phyloP scores from a whole-genome alignment of 2,888 invertebrate genomes.

The Aphidoletes aphidimyza region DNA sequence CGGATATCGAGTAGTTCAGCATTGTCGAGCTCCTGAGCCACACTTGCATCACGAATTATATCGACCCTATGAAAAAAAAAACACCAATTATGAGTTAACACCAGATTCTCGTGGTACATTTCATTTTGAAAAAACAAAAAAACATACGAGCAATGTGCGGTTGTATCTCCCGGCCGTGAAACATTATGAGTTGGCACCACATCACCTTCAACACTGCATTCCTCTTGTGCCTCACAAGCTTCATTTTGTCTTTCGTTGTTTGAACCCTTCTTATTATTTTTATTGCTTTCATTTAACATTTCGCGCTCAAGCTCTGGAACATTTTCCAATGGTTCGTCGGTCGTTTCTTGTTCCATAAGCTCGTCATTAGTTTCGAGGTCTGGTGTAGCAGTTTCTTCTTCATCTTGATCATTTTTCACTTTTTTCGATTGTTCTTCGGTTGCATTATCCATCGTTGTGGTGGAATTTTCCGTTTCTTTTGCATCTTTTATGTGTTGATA shows the following conservation, averaged over 20 bases:
- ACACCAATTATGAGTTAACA: too few species aligned
- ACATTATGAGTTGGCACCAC: conserved; percentile 74
- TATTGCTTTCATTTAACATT: conserved; percentile 67
- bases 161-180: conserved; percentile 76
- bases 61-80: conserved; percentile 60
- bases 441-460: conserved; percentile 79
- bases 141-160: conserved; percentile 78
- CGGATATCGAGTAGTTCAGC: conserved; percentile 62
- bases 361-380: conserved; percentile 69
- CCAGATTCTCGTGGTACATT: too few species aligned
- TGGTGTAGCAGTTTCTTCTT: conserved; percentile 70
- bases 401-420: conserved; percentile 71
- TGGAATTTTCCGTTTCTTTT: conserved; percentile 73
- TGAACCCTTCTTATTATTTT: conserved; percentile 64
- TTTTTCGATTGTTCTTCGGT: conserved; percentile 82
- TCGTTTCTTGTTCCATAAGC: conserved; percentile 65
- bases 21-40: conserved; percentile 61
- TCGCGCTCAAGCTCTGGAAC: conserved; percentile 61
- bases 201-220: conserved; percentile 81
- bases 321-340: conserved; percentile 61
- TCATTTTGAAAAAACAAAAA: not conserved
- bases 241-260: conserved; percentile 64
- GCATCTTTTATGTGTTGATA: conserved; percentile 88
- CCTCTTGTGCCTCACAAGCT: conserved; percentile 68
- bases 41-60: conserved; percentile 61